Percentiles rank a stretch among this genome's conserved stretches.
Evolutionary conservation across 92 coral and sea anemone genomes (phyloP).

Genomic region (Pocillopora grandis): DNA sequence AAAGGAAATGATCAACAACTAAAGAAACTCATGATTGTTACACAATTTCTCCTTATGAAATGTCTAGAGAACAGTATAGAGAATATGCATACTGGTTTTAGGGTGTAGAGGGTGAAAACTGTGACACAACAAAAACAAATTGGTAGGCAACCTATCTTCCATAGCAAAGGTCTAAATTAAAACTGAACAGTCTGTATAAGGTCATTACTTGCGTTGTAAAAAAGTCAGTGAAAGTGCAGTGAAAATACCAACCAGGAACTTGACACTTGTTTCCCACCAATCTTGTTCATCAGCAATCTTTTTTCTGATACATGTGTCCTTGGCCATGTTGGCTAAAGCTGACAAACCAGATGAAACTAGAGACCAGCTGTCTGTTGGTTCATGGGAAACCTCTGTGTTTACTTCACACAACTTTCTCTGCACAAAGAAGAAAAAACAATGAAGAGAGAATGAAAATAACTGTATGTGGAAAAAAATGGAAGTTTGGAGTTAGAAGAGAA

Average conservation of each 20-base stretch:
- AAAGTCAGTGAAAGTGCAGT: no score
- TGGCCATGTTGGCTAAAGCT: slow-evolving; percentile 84
- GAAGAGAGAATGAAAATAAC: not conserved
- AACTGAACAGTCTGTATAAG: not conserved
- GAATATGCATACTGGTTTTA: no score
- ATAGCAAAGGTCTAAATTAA: not conserved
- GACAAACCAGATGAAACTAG: slow-evolving; percentile 81
- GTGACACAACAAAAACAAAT: no score
- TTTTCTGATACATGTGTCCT: slow-evolving; percentile 60
- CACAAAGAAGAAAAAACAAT: not conserved
- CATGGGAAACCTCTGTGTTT: slow-evolving; percentile 39
- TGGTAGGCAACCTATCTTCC: no score
- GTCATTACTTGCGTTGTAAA: not conserved
- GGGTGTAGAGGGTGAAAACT: no score
- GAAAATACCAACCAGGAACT: slow-evolving; percentile 70
- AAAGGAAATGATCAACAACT: no score
- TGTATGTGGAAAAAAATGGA: not conserved
- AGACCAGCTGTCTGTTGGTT: slow-evolving; percentile 66
- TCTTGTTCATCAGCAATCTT: slow-evolving; percentile 64
- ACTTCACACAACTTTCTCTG: slow-evolving; percentile 65
- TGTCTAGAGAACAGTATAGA: no score
- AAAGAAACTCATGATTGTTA: no score
- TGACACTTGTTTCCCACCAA: slow-evolving; percentile 65
- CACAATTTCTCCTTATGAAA: no score
- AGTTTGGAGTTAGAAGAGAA: no score